Base-by-base conservation (phyloP, 2,888 invertebrate species). In the Gortyna flavago region DNA sequence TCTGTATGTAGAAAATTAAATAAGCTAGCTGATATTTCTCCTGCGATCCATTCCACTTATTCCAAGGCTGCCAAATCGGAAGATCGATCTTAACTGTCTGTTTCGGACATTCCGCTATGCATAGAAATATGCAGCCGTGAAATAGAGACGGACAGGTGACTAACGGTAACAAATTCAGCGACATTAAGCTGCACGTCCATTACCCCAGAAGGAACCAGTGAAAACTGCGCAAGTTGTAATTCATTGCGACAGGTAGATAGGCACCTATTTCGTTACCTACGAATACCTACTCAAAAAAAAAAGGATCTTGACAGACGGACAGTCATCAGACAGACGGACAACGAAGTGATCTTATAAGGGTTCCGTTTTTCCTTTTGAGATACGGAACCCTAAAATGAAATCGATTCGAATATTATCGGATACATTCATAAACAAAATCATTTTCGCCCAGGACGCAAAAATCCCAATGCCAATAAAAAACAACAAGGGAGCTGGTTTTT, bases 381-480 rank as follows among this genome's bases (percentile, higher is more conserved):
- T 41, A 41, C 41, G 41, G 41, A 41, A 41, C 41, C 41, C 41
- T 41, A 41, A 51, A 64, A 59, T 13, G 1, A 74, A 18, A 64
- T 38, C 35, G 21, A n/a, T 62, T 61, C n/a, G n/a, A 62, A 80
- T 62, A 70, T 13, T 48, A 80, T 51, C 18, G 48, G 16, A 21
- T 29, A 71, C 16, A 67, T 59, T 74, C 54, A 41, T 41, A 13
- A 51, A 25, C 51, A n/a, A 70, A 54, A 71, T 64, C 69, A 4
- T 62, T 72, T 64, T 68, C n/a, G 59, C 18, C 16, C 32, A 59
- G 51, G 18, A 61, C 54, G 67, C 68, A 76, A 75, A 72, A 71
- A 65, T 54, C 9, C 25, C 62, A 72, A 72, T 59, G 51, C 35
- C 62, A 85, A 61, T 75, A 71, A 68, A 67, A 80, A 78, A 66